phyloP scores from a whole-genome alignment of 2,888 invertebrate genomes.

The Rhimphoctona megacephalus region DNA sequence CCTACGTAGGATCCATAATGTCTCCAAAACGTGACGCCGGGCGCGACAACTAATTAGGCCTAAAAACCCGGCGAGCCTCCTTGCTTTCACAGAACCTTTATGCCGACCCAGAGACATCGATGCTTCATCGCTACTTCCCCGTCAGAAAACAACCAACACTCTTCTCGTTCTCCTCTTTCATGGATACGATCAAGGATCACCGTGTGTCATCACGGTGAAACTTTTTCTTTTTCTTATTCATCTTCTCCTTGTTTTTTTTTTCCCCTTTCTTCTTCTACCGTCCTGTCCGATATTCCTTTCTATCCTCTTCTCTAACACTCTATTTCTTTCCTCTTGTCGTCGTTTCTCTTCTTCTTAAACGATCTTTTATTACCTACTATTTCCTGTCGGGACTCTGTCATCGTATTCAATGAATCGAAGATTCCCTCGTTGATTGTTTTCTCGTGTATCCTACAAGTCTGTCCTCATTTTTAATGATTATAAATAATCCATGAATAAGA shows the following conservation, averaged over 20 bases:
- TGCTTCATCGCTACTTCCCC: slow-evolving; percentile 35
- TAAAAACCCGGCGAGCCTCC: slow-evolving; percentile 79
- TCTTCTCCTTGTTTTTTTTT: background rate
- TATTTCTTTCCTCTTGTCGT: slow-evolving; percentile 46
- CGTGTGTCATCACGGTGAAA: slow-evolving; percentile 60
- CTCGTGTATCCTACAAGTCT: slow-evolving; percentile 24
- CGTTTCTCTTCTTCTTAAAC: slow-evolving; percentile 37
- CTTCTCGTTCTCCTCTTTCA: slow-evolving; percentile 25
- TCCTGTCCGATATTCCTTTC: slow-evolving; percentile 38
- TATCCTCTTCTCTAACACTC: slow-evolving; percentile 21
- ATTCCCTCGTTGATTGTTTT: slow-evolving; percentile 47
- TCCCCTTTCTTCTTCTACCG: slow-evolving; percentile 15
- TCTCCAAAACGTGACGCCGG: slow-evolving; percentile 79
- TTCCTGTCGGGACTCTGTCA: slow-evolving; percentile 51
- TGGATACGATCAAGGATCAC: slow-evolving; percentile 42
- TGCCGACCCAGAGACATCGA: slow-evolving; percentile 51
- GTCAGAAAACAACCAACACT: slow-evolving; percentile 14
- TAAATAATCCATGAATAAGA: background rate
- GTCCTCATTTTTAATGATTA: background rate
- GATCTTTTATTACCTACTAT: slow-evolving; percentile 63
- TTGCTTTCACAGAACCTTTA: slow-evolving; percentile 76
- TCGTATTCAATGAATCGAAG: slow-evolving; percentile 41
- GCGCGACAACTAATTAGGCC: slow-evolving; percentile 85
- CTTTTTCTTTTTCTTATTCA: slow-evolving; percentile 31
- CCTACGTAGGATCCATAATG: slow-evolving; percentile 60